Conservation (phyloP, 2,888 invertebrate species). For the Chironomus riparius region DNA sequence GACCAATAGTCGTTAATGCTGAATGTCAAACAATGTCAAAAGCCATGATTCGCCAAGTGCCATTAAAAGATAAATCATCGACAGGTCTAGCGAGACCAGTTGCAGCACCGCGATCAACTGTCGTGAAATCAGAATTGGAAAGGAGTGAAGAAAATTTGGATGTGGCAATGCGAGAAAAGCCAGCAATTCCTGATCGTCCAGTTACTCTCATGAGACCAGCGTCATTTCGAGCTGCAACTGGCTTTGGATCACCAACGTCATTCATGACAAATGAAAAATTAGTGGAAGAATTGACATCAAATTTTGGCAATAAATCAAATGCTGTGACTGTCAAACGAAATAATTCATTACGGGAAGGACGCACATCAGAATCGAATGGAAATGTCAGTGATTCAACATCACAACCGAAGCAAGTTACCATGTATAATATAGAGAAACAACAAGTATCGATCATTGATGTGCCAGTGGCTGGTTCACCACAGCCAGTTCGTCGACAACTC, state of each 20-base stretch:
- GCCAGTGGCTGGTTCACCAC: conserved; percentile 11
- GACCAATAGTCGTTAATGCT: conserved; percentile 43
- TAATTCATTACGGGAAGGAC: conserved; percentile 15
- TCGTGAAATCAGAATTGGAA: conserved; percentile 29
- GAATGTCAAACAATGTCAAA: conserved; percentile 32
- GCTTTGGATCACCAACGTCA: conserved; percentile 7
- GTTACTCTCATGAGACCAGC: conserved; percentile 20
- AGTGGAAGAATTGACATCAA: conserved; percentile 8
- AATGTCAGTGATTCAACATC: not conserved
- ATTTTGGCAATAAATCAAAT: not conserved
- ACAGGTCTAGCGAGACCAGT: conserved; percentile 38
- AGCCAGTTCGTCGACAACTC: not conserved
- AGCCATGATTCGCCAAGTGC: conserved; percentile 24
- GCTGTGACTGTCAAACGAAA: not conserved
- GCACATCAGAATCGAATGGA: conserved; percentile 18
- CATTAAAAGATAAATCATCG: conserved; percentile 23
- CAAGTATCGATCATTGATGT: conserved; percentile 21
- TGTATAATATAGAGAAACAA: conserved; percentile 23
- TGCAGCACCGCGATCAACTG: conserved; percentile 44
- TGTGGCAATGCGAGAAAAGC: conserved; percentile 47
- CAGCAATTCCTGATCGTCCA: conserved; percentile 73
- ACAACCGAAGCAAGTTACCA: conserved; percentile 24
- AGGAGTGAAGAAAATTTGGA: conserved; percentile 31
- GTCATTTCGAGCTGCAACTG: conserved; percentile 22
- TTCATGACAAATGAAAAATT: conserved; percentile 9